Evolutionary conservation across 2,113 vertebrate species (phyloP).

Genomic region (Panthera leo): DNA sequence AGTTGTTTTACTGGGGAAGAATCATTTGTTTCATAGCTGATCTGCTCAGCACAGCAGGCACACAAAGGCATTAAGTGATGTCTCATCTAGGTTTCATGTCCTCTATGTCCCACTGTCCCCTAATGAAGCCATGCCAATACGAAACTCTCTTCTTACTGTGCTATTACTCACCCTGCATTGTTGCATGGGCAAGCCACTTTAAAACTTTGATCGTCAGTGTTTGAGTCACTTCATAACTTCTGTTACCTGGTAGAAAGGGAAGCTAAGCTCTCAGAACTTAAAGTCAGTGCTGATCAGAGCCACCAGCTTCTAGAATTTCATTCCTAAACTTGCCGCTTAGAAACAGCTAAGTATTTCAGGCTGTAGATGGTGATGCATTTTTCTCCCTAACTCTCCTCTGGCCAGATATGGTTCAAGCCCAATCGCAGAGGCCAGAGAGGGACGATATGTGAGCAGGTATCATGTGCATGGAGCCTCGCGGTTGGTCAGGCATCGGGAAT

Average conservation of each 20-base stretch:
- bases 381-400: neutral
- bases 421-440: neutral
- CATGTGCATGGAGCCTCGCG: neutral
- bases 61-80: neutral
- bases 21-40: neutral
- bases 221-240: neutral
- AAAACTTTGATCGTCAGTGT: neutral
- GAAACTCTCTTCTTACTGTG: neutral
- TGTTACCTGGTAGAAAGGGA: neutral
- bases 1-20: neutral
- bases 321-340: neutral
- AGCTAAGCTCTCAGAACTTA: neutral
- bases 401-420: neutral
- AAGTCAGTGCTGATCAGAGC: neutral
- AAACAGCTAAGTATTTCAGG: neutral
- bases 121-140: neutral
- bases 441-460: neutral
- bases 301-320: neutral
- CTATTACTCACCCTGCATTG: fast-evolving
- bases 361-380: neutral
- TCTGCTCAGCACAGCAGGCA: neutral
- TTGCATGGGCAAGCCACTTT: neutral
- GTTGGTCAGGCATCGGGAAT: neutral
- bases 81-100: neutral
- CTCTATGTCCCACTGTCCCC: neutral